These are phyloP conservation scores for Octodon degus DNA, from an alignment of 2,113 vertebrate genomes.

Conservation along the genomic window DNA sequence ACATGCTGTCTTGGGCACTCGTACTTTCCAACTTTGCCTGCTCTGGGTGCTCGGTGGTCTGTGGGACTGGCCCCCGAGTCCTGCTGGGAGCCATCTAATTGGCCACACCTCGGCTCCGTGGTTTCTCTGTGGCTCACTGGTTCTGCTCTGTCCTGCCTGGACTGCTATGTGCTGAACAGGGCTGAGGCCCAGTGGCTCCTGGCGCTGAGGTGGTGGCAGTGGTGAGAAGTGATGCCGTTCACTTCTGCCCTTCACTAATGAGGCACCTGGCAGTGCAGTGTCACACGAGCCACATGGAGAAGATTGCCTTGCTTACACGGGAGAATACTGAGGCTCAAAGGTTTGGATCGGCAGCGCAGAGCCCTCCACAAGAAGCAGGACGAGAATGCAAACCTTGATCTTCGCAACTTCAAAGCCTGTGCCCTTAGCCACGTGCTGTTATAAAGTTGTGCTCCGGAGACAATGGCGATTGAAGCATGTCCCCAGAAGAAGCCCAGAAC, in stretches of 20 bases:
- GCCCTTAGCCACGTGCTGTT: background rate
- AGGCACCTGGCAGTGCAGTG: background rate
- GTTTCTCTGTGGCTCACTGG: background rate
- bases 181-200: background rate
- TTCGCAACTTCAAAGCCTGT: constrained; percentile 46
- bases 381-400: constrained; percentile 7
- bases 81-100: background rate
- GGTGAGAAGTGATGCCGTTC: background rate
- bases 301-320: background rate
- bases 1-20: background rate
- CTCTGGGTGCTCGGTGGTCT: background rate
- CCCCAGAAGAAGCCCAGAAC: constrained; percentile 14
- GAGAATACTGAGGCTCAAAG: background rate
- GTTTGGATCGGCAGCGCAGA: constrained; percentile 1
- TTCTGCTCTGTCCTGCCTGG: background rate
- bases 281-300: background rate
- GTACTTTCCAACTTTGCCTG: background rate
- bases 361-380: background rate
- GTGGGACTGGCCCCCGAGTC: background rate
- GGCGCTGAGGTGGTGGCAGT: background rate
- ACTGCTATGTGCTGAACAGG: background rate
- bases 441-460: constrained; percentile 3
- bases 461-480: background rate
- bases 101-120: background rate
- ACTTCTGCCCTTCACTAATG: background rate